phyloP scores from a whole-genome alignment of 2,888 invertebrate species.

The Argyresthia goedartella region DNA sequence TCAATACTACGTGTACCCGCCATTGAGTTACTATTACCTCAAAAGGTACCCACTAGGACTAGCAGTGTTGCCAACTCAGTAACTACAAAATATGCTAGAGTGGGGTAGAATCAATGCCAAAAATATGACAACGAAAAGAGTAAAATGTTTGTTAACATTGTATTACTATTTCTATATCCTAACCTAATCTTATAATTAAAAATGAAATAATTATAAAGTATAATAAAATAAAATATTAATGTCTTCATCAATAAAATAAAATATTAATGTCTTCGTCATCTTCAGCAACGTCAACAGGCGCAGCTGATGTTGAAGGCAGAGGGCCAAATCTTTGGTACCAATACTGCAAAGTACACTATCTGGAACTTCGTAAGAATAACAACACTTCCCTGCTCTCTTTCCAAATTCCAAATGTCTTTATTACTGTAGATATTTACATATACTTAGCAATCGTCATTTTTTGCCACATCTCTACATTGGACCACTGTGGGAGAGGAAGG shows the following conservation, averaged over 20 bases:
- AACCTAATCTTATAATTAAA: neutral
- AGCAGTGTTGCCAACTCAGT: neutral
- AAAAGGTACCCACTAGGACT: no score
- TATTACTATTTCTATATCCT: neutral
- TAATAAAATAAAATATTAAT: neutral
- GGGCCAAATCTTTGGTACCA: neutral
- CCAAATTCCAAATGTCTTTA: no score
- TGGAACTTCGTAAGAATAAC: neutral
- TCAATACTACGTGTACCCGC: no score
- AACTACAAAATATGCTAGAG: neutral
- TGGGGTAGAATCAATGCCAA: neutral
- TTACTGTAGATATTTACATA: no score
- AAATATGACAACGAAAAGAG: neutral
- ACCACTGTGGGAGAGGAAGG: no score
- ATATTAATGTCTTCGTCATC: neutral
- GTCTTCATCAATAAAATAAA: neutral
- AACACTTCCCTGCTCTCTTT: neutral
- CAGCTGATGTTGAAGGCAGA: neutral
- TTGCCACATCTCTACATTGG: no score
- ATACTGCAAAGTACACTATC: neutral
- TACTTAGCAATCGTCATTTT: no score
- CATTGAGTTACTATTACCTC: no score
- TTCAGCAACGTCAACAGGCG: neutral
- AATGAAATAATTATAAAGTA: neutral
- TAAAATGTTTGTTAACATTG: neutral